Evolutionary conservation across 2,888 invertebrate genomes (phyloP).

Genomic region (Caenorhabditis afra): DNA sequence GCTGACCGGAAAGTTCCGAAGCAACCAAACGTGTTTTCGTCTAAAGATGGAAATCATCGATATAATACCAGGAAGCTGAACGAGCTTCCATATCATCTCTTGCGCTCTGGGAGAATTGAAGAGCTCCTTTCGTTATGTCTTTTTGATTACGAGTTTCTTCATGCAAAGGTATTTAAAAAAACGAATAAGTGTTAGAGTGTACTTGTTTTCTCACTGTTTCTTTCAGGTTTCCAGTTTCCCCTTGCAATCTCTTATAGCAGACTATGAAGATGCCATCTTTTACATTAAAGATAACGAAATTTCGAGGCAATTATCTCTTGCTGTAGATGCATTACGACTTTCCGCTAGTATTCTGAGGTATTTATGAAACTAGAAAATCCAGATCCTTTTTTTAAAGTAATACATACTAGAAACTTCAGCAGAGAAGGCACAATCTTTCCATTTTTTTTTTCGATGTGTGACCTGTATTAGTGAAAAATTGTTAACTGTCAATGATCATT

Average conservation of each 20-base stretch:
- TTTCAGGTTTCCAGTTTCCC: constrained; percentile 86
- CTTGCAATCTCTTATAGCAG: constrained; percentile 92
- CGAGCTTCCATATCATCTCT: constrained; percentile 94
- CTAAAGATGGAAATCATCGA: constrained; percentile 88
- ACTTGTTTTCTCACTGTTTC: too few species aligned
- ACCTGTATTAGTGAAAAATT: too few species aligned
- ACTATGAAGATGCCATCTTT: constrained; percentile 91
- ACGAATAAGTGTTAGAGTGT: too few species aligned
- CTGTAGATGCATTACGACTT: constrained; percentile 92
- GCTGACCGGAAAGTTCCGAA: constrained; percentile 90
- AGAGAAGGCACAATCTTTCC: too few species aligned
- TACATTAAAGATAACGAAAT: constrained; percentile 82
- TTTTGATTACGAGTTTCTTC: constrained; percentile 97
- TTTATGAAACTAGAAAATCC: too few species aligned
- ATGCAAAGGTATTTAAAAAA: constrained; percentile 91
- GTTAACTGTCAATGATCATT: too few species aligned
- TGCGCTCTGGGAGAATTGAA: constrained; percentile 91
- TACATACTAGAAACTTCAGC: too few species aligned
- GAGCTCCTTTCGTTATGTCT: constrained; percentile 93
- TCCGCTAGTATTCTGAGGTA: constrained; percentile 87
- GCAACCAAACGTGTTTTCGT: constrained; percentile 92
- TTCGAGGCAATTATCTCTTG: constrained; percentile 89
- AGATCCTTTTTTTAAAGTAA: too few species aligned
- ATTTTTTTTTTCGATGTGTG: too few species aligned
- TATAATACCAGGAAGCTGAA: constrained; percentile 94